Percentiles rank a stretch among this genome's conserved stretches.
These are phyloP conservation scores for Chaenodraco wilsoni DNA, from an alignment of 2,797 vertebrate genomes.

Conservation along the genomic window DNA sequence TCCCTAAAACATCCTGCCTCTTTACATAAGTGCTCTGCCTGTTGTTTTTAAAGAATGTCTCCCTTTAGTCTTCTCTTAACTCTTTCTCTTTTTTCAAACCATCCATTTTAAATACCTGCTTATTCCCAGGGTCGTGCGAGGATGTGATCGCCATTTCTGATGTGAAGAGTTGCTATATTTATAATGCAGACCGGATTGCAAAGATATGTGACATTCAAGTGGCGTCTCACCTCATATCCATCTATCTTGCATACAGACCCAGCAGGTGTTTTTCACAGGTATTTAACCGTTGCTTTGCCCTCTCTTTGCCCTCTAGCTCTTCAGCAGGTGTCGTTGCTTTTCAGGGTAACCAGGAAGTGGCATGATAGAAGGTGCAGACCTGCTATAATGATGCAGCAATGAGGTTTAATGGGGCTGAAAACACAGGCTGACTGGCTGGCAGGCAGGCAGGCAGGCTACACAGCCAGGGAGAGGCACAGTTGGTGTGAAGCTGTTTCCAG, in stretches of 20 bases:
- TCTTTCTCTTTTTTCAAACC: constrained; percentile 18
- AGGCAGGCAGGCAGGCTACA: constrained; percentile 66
- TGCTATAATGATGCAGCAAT: constrained; percentile 70
- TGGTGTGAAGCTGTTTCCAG: constrained; percentile 74
- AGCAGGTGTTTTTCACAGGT: constrained; percentile 43
- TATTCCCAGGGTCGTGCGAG: constrained; percentile 19
- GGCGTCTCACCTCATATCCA: constrained; percentile 17
- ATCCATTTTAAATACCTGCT: constrained; percentile 29
- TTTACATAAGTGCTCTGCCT: constrained; percentile 29
- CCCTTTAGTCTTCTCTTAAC: constrained; percentile 1
- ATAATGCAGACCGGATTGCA: constrained; percentile 29
- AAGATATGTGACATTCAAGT: constrained; percentile 56
- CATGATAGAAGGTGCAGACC: constrained; percentile 53
- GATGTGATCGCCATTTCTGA: constrained; percentile 31
- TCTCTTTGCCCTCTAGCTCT: constrained; percentile 65
- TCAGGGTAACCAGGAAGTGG: constrained; percentile 65
- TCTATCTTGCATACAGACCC: constrained; percentile 24
- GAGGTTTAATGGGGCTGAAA: constrained; percentile 80
- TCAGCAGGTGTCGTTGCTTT: constrained; percentile 61
- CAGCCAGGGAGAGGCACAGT: constrained; percentile 71
- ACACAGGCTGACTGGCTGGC: constrained; percentile 73
- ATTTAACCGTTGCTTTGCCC: constrained; percentile 61
- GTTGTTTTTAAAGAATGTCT: constrained; percentile 36
- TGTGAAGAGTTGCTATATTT: constrained; percentile 59
- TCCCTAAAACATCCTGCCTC: constrained; percentile 42